Percentiles rank a stretch among this genome's conserved stretches.
phyloP scores from a whole-genome alignment of 2,113 vertebrate species.

The Hyaena hyaena region DNA sequence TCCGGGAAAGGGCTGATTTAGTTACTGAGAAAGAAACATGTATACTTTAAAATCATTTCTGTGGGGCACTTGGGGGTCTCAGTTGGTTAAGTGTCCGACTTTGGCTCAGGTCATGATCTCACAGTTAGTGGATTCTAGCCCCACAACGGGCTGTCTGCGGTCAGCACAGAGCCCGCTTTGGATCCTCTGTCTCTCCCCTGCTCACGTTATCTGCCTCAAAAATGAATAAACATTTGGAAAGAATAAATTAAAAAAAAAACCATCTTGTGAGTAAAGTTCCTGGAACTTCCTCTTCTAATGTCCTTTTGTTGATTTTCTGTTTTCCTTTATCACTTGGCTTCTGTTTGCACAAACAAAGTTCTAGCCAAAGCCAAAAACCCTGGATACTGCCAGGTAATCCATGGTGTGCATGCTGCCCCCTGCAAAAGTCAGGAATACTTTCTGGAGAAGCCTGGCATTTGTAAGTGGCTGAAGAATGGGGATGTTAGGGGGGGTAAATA shows the following conservation, averaged over 20 bases:
- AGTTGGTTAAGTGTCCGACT: no score
- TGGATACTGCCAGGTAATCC: background rate
- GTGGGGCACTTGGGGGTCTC: no score
- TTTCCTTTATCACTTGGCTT: constrained; percentile 9
- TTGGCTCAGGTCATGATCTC: no score
- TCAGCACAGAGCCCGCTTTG: no score
- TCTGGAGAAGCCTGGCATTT: background rate
- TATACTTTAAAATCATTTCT: background rate
- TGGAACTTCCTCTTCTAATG: constrained; percentile 30
- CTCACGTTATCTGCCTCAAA: no score
- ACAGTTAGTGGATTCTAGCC: no score
- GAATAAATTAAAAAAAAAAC: background rate
- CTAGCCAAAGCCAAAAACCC: background rate
- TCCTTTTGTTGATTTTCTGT: background rate
- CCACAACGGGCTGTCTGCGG: no score
- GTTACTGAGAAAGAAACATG: background rate
- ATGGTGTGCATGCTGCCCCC: background rate
- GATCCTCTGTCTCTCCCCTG: no score
- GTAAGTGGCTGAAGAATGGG: background rate
- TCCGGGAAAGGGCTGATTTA: background rate
- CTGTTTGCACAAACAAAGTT: background rate
- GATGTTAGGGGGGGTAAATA: background rate
- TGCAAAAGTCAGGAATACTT: background rate
- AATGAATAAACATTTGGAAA: no score
- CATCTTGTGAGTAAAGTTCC: background rate